Conservation (phyloP, 2,888 invertebrate genomes). For the Heteropelma amictum region DNA sequence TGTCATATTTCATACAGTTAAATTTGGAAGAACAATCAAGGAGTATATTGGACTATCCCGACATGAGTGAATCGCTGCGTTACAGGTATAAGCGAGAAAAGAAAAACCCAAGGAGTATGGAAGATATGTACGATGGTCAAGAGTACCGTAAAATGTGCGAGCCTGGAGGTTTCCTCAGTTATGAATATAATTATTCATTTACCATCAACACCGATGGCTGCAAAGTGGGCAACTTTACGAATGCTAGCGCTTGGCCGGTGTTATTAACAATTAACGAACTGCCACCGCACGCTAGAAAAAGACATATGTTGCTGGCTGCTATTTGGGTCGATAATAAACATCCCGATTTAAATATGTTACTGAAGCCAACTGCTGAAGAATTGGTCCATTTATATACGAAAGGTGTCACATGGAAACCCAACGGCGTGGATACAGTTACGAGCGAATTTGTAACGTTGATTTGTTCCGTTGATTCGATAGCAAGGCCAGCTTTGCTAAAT, state of each 20-base stretch:
- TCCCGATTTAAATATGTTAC: constrained; percentile 15
- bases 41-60: constrained; percentile 4
- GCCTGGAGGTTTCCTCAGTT: constrained; percentile 27
- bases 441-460: constrained; percentile 26
- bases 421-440: constrained; percentile 12
- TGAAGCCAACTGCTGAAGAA: neutral
- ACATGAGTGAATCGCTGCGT: neutral
- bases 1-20: constrained; percentile 11
- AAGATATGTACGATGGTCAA: constrained; percentile 47
- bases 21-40: neutral
- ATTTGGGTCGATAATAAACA: constrained; percentile 44
- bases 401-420: constrained; percentile 29
- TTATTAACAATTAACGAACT: constrained; percentile 41
- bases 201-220: constrained; percentile 34
- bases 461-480: constrained; percentile 42
- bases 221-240: constrained; percentile 13
- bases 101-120: constrained; percentile 16
- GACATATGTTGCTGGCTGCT: constrained; percentile 38
- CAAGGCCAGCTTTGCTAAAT: constrained; percentile 33
- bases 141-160: constrained; percentile 23
- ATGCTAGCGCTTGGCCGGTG: constrained; percentile 29
- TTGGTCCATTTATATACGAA: neutral
- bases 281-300: constrained; percentile 34
- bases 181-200: constrained; percentile 43
- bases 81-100: constrained; percentile 21